Evolutionary conservation across 2,113 vertebrate species (phyloP), one percentile per base, ranked within the genome.

Genomic region (Semnornis frantzii): DNA sequence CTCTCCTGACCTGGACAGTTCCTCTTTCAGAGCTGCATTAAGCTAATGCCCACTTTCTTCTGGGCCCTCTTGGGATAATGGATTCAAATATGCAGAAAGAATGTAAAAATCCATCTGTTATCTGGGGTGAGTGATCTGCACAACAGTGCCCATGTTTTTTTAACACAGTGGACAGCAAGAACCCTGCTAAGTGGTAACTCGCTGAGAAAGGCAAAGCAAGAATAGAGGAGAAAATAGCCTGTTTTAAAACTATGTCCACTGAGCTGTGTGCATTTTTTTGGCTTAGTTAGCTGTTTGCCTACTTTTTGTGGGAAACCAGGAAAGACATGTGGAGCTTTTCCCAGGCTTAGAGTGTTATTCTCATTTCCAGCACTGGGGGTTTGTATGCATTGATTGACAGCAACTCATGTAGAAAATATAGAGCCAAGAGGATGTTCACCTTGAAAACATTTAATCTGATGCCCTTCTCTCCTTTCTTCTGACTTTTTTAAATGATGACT

Each of bases 51-150:
- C 79, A 95, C 62, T 87, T 94, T 96, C 82, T 92, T 95, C 85
- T 90, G 54, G 70, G 89, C n/a, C 72, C 63, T 78, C 14, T 83
- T 81, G 80, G 69, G 50, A 95, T 94, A 96, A 95, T 94, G 73
- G 96, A 88, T 85, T 85, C 95, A 97, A 80, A 94, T 92, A 95
- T 46, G 96, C 95, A 95, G 91, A 97, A 96, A 78, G 82, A 97
- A 96, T 95, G 87, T 72, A 95, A 94, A 97, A 97, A 96, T 94
- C 93, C 93, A 50, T 70, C 81, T 75, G 70, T 89, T 91, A 84
- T 81, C 66, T 4, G 8, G 87, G 87, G 82, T 75, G 76, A 94
- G 58, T 55, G 89, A 87, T 81, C 78, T 88, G 80, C 88, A 96
- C 92, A 81, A 68, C 39, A 57, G 69, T 65, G 72, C 44, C 76